Percentiles rank a stretch among this genome's conserved stretches.
phyloP scores from a whole-genome alignment of 2,113 vertebrate species.

The Corythornis madagascariensis region DNA sequence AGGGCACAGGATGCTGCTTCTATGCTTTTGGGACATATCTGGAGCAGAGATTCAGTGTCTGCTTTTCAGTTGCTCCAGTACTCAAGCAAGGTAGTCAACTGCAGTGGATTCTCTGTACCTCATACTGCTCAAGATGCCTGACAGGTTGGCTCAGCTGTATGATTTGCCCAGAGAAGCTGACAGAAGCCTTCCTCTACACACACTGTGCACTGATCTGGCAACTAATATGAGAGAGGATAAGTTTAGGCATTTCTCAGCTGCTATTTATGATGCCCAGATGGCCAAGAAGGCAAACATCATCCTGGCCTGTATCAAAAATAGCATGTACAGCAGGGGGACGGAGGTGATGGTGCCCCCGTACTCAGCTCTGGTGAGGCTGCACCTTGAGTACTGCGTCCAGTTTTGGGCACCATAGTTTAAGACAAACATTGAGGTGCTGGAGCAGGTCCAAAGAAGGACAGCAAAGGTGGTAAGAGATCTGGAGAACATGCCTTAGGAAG shows the following conservation, averaged over 20 bases:
- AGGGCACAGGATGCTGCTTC: background rate
- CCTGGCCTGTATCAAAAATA: too few species aligned
- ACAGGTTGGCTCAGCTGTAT: fast-evolving
- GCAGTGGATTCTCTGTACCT: background rate
- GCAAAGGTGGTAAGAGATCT: too few species aligned
- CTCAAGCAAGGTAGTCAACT: background rate
- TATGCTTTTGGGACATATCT: background rate
- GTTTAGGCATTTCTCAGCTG: background rate
- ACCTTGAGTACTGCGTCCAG: too few species aligned
- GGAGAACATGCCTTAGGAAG: too few species aligned
- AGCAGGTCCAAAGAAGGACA: too few species aligned
- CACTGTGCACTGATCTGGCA: background rate
- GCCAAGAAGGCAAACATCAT: too few species aligned
- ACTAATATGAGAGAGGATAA: background rate
- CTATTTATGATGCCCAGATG: background rate
- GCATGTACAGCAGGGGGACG: too few species aligned
- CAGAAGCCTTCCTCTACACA: background rate
- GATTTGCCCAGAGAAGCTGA: background rate
- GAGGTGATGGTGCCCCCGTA: too few species aligned
- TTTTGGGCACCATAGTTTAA: too few species aligned
- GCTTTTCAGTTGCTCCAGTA: background rate
- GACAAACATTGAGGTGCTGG: too few species aligned
- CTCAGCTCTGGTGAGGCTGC: too few species aligned
- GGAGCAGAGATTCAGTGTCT: background rate
- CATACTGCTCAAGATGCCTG: background rate